These are phyloP conservation scores for Anagrus nilaparvatae DNA, from an alignment of 1,140 invertebrate species.

Conservation along the genomic window DNA sequence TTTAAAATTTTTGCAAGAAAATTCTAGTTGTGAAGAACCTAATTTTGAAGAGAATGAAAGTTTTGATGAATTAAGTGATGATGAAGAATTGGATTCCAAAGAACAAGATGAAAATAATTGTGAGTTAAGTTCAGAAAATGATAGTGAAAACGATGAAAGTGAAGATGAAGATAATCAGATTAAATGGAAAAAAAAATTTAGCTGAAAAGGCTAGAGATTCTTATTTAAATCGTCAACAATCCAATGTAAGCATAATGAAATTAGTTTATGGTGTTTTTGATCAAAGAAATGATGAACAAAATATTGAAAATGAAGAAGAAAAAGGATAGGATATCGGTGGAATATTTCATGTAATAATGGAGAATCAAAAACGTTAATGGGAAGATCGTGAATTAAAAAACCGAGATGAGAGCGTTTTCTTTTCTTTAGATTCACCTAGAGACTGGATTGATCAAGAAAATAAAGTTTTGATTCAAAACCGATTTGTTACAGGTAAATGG, in stretches of 20 bases:
- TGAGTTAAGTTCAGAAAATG: too few relatives aligned
- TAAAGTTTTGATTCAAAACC: slow-evolving; percentile 69
- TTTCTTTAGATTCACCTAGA: slow-evolving; percentile 40
- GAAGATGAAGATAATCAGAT: slow-evolving; percentile 36
- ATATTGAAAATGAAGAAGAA: slow-evolving; percentile 37
- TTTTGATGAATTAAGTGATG: slow-evolving; percentile 33
- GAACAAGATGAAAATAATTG: slow-evolving; percentile 18
- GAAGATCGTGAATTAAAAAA: slow-evolving; percentile 58
- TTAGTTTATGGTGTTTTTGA: slow-evolving; percentile 70
- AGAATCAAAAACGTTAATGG: slow-evolving; percentile 54
- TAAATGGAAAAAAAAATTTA: slow-evolving; percentile 77
- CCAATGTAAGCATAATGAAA: slow-evolving; percentile 69
- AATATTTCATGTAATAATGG: slow-evolving; percentile 62
- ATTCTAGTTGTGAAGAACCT: neutral
- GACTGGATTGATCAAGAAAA: slow-evolving; percentile 63
- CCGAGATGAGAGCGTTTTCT: slow-evolving; percentile 56
- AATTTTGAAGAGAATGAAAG: slow-evolving; percentile 31
- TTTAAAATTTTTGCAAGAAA: slow-evolving; percentile 19
- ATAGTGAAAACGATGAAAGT: slow-evolving; percentile 25
- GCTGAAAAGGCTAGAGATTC: slow-evolving; percentile 66
- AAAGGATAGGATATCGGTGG: slow-evolving; percentile 59
- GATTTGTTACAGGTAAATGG: slow-evolving; percentile 95
- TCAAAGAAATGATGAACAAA: slow-evolving; percentile 32
- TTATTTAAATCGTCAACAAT: slow-evolving; percentile 62
- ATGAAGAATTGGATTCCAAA: too few relatives aligned